Evolutionary conservation across 2,113 vertebrate genomes (phyloP).

Genomic region (Egretta garzetta): DNA sequence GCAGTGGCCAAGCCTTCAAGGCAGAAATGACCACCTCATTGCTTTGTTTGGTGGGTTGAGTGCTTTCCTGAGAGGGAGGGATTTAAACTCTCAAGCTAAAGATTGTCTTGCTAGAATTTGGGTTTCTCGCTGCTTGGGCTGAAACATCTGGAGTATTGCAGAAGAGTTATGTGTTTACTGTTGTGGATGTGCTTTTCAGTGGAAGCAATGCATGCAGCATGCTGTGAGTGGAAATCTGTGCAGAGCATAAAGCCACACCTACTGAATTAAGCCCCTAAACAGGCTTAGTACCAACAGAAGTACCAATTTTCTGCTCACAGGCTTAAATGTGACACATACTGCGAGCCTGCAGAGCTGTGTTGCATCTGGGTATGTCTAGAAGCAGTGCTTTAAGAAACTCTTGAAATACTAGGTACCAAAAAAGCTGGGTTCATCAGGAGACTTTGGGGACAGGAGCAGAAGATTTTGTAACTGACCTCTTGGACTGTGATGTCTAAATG

Average conservation of each 20-base stretch:
- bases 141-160: neutral
- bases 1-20: neutral
- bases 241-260: neutral
- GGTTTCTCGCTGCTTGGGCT: neutral
- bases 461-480: neutral
- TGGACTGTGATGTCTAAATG: neutral
- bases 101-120: neutral
- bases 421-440: neutral
- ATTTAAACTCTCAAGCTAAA: neutral
- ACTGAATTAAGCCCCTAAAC: neutral
- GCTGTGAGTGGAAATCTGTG: neutral
- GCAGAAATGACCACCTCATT: neutral
- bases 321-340: neutral
- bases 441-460: neutral
- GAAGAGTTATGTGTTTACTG: neutral
- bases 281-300: neutral
- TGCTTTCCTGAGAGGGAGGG: neutral
- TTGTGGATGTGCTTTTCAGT: neutral
- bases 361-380: neutral
- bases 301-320: neutral
- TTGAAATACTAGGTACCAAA: neutral
- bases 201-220: neutral
- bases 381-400: neutral
- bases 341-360: accelerated
- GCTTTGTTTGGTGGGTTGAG: neutral